phyloP scores from a whole-genome alignment of 2,888 invertebrate species.

The Apomyelois bistriatella region DNA sequence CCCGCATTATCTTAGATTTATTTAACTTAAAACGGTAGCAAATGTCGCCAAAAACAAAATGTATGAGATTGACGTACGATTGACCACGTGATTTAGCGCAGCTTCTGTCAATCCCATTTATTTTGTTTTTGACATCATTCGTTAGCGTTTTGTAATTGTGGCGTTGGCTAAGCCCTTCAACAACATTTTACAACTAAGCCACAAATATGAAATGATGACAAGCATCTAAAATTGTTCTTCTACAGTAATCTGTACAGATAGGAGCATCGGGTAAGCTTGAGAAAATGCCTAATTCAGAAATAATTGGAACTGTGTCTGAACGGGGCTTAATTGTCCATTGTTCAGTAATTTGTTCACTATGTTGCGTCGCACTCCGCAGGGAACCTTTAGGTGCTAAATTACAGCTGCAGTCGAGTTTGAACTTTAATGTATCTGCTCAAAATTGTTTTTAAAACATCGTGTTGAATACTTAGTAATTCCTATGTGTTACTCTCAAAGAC shows the following conservation, averaged over 20 bases:
- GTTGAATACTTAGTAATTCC: neutral
- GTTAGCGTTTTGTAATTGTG: too few species aligned
- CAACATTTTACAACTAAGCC: constrained; percentile 18
- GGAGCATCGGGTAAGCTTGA: constrained; percentile 10
- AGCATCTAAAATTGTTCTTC: neutral
- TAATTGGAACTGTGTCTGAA: constrained; percentile 32
- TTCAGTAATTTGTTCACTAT: constrained; percentile 43
- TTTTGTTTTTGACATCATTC: too few species aligned
- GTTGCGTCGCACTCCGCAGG: constrained; percentile 35
- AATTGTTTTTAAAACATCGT: neutral
- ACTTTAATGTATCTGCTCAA: neutral
- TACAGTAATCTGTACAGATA: neutral
- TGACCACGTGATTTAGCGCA: too few species aligned
- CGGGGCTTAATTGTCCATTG: constrained; percentile 47
- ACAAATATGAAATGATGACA: constrained; percentile 5
- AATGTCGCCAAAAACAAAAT: too few species aligned
- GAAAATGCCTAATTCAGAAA: constrained; percentile 27
- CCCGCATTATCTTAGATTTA: too few species aligned
- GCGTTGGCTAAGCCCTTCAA: neutral
- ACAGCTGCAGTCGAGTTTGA: constrained; percentile 2
- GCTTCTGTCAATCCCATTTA: too few species aligned
- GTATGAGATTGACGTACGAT: too few species aligned
- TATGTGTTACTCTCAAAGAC: neutral
- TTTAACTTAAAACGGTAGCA: too few species aligned
- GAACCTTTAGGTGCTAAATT: constrained; percentile 26